A percentile compares a stretch with the other conserved stretches of the same genome.
phyloP scores from a whole-genome alignment of 2,797 vertebrate genomes.

The Thripadectes ignobilis region DNA sequence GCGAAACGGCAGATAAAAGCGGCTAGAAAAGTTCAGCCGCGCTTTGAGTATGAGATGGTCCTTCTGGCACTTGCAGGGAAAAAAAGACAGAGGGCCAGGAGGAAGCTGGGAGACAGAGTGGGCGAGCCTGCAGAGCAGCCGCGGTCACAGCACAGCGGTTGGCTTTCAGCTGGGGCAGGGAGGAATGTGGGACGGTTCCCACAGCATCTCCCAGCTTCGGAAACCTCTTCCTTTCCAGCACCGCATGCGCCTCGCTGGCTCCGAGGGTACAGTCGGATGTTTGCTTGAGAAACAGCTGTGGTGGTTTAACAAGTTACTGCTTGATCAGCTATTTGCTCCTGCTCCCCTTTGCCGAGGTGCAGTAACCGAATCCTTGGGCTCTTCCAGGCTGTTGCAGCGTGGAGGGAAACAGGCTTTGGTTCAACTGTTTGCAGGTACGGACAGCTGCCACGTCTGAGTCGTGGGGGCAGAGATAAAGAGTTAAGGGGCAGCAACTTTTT shows the following conservation, averaged over 20 bases:
- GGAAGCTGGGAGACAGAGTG: not conserved
- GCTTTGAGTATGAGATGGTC: not conserved
- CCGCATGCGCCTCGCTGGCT: not conserved
- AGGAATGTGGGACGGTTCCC: constrained; percentile 28
- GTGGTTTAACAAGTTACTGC: constrained; percentile 63
- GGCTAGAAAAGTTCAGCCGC: not conserved
- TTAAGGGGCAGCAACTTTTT: constrained; percentile 26
- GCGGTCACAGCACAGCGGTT: not conserved
- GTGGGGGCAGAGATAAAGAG: constrained; percentile 9
- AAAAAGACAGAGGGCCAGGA: not conserved
- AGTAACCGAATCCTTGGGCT: not conserved
- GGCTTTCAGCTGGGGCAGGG: constrained; percentile 24
- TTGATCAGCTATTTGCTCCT: constrained; percentile 64
- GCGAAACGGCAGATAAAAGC: not conserved
- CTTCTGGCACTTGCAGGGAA: not conserved
- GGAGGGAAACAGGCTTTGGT: not conserved
- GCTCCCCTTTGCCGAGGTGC: not conserved
- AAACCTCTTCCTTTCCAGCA: constrained; percentile 11
- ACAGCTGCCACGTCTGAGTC: not conserved
- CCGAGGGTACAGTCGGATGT: constrained; percentile 23
- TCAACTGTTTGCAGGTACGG: not conserved
- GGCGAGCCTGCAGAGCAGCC: not conserved
- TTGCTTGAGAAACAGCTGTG: constrained; percentile 63
- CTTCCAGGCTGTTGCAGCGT: not conserved
- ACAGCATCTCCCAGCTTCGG: constrained; percentile 4